Base-by-base conservation (phyloP, 2,888 invertebrate species). In the Salticus scenicus region DNA sequence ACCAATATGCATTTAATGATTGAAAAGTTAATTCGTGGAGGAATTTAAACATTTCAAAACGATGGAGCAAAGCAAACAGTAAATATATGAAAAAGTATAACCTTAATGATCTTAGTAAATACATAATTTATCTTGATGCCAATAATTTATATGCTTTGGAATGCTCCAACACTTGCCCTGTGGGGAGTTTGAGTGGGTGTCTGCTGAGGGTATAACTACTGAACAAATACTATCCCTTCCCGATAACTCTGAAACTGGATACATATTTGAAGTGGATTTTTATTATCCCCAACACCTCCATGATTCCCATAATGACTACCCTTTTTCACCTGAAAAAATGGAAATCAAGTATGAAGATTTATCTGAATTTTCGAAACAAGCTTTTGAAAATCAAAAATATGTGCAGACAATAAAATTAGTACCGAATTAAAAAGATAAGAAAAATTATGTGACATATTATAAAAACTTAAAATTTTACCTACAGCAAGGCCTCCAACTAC, bases 361-460 rank as follows among this genome's bases (percentile, higher is more conserved):
- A 24, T 24, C 24, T 24, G 7, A 4, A 24, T 24, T 12, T 2
- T 8, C 20, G 2, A 24, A 8, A 63, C 5, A 24, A 8, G 14
- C 27, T 4, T 2, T 63, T 63, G 24, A 20, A 24, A 1, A 8
- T 8, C 4, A 8, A 2, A 63, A 63, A 20, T 14, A 27, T 14
- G 10, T 7, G 1, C 4, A 24, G 1, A 8, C 63, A 4, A 27
- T 27, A 1, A 88, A 88, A 80, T 33, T 88, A n/a, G 27, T 83
- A 20, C 75, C 72, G 1, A 77, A 81, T 82, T 66, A 88, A n/a
- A 27, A 37, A 7, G 20, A 76, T 47, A 88, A 89, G 66, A 72
- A 77, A 47, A 80, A 87, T n/a, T 89, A 89, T 70, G 83, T 89
- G 14, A 64, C 87, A n/a, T 88, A 90, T 76, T 88, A 89, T 79